Evolutionary conservation across 2,113 vertebrate species (phyloP).

Genomic region (Hippocampus zosterae): DNA sequence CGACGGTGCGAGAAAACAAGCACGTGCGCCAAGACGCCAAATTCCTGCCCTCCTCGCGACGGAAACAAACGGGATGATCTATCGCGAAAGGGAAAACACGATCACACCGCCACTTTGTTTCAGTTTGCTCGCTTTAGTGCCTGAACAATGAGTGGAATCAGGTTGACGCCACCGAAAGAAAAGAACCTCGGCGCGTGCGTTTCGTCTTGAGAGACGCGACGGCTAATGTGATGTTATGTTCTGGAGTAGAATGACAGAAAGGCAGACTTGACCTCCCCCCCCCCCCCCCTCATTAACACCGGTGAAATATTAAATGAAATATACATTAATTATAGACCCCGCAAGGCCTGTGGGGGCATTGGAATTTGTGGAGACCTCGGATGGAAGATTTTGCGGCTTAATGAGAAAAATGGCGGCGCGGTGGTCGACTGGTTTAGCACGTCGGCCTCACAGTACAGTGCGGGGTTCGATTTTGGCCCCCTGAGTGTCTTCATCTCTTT

Average conservation of each 20-base stretch:
- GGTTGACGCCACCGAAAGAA: conserved; percentile 8
- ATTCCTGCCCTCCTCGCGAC: conserved; percentile 71
- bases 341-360: conserved; percentile 49
- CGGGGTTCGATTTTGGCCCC: too few relatives aligned
- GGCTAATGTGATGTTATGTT: conserved; percentile 1
- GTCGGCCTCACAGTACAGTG: too few relatives aligned
- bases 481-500: not conserved
- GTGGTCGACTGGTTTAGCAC: too few relatives aligned
- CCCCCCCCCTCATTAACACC: conserved; percentile 47
- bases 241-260: conserved; percentile 36
- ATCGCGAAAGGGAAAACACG: conserved; percentile 11
- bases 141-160: conserved; percentile 6
- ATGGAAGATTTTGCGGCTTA: conserved; percentile 22
- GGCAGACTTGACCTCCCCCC: conserved; percentile 12
- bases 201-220: not conserved
- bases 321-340: conserved; percentile 60
- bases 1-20: conserved; percentile 69
- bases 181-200: not conserved
- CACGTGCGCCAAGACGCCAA: conserved; percentile 64
- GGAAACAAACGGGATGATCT: conserved; percentile 29
- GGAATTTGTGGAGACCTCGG: conserved; percentile 47
- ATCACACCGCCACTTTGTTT: not conserved
- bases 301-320: conserved; percentile 5
- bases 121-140: not conserved
- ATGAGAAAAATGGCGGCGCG: not conserved